These are phyloP conservation scores for Knipowitschia caucasica DNA, from an alignment of 2,797 vertebrate species.

Conservation along the genomic window DNA sequence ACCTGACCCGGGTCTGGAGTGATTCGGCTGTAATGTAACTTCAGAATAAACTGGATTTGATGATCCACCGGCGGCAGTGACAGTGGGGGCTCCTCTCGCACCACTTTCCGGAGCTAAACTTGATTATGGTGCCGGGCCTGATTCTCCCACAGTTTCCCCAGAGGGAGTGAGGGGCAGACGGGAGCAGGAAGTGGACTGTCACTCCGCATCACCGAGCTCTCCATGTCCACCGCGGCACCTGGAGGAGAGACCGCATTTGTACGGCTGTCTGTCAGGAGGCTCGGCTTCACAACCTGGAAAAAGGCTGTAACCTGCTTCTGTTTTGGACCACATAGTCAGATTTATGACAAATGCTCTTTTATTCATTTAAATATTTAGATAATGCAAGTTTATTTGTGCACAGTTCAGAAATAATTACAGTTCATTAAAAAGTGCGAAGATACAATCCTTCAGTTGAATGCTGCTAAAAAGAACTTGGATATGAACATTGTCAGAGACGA, in stretches of 20 bases:
- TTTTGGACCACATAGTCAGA: too few relatives aligned
- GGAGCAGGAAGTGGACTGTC: conserved; percentile 47
- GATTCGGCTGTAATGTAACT: conserved; percentile 58
- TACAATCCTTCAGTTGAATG: too few relatives aligned
- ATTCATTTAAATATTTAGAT: too few relatives aligned
- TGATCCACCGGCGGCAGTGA: conserved; percentile 31
- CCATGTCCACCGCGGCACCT: background rate
- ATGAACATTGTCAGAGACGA: too few relatives aligned
- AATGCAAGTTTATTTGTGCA: too few relatives aligned
- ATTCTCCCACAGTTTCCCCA: conserved; percentile 20
- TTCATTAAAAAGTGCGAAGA: too few relatives aligned
- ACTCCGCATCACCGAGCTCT: conserved; percentile 33
- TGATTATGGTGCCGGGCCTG: conserved; percentile 41
- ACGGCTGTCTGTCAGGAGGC: background rate
- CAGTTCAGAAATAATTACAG: too few relatives aligned
- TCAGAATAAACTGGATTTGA: conserved; percentile 63
- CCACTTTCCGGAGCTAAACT: conserved; percentile 32
- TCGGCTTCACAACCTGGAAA: background rate
- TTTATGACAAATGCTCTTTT: too few relatives aligned
- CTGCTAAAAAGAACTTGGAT: too few relatives aligned
- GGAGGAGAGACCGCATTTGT: conserved; percentile 18
- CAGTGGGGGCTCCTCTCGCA: conserved; percentile 4
- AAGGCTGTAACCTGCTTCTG: background rate
- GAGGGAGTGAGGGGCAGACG: conserved; percentile 16
- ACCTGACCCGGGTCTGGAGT: conserved; percentile 47